A percentile compares a stretch with the other conserved stretches of the same genome.
Evolutionary conservation across 2,888 invertebrate species (phyloP).

Genomic region (Lepetodrilus schrolli): DNA sequence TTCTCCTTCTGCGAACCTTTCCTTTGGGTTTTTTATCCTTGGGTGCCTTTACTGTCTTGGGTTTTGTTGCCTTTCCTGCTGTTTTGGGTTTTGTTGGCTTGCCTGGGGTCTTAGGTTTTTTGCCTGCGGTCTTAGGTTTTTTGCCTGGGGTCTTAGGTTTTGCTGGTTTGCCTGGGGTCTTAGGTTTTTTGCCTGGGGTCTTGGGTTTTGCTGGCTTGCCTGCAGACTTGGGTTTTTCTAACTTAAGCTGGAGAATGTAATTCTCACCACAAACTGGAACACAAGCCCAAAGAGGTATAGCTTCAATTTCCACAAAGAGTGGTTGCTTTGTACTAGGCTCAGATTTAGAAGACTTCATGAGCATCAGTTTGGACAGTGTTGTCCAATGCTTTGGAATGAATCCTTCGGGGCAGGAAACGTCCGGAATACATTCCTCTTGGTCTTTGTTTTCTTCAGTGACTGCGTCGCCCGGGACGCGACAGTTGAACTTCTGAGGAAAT

Average conservation of each 20-base stretch:
- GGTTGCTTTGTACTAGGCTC: no score
- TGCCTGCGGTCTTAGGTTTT: background rate
- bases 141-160: background rate
- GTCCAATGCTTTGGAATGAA: background rate
- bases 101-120: background rate
- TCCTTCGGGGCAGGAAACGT: background rate
- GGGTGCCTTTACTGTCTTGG: background rate
- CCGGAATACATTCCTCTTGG: background rate
- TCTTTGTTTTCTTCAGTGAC: background rate
- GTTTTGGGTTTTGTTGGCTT: background rate
- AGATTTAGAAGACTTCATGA: no score
- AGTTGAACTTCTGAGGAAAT: background rate
- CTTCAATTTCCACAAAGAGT: no score
- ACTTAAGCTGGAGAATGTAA: slow-evolving; percentile 6
- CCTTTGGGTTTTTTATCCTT: background rate
- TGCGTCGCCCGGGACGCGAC: background rate
- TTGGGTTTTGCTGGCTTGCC: background rate
- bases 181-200: background rate
- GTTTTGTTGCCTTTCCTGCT: background rate
- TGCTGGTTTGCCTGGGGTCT: slow-evolving; percentile 11
- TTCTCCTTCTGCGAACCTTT: background rate
- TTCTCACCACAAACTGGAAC: no score
- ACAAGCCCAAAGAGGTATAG: no score
- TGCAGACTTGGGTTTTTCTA: slow-evolving; percentile 1
- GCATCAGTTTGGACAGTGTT: background rate